Conservation (phyloP, 37 sponge, comb jelly and placozoan genomes). For the Chondrilla cf. caribensis region DNA sequence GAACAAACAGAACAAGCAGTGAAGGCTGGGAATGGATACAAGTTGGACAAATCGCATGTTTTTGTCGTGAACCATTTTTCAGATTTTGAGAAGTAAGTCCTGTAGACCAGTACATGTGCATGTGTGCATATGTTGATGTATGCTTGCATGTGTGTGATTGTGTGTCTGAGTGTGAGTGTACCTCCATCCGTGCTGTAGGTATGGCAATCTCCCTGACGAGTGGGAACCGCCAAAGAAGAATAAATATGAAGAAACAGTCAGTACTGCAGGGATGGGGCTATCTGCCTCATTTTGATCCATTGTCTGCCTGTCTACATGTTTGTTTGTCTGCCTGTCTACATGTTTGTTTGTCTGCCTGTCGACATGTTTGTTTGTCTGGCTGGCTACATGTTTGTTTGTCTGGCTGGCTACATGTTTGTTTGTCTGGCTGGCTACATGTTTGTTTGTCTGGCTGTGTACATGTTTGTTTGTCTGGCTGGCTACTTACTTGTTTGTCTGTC, state of each 20-base stretch:
- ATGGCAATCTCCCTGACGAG: conserved; percentile 44
- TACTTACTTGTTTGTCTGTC: too few species aligned
- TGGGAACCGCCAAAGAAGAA: conserved; percentile 72
- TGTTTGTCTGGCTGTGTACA: too few species aligned
- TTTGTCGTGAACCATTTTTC: conserved; percentile 87
- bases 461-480: too few species aligned
- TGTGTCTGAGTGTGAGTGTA: not conserved
- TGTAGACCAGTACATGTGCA: not conserved
- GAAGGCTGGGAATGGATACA: conserved; percentile 92
- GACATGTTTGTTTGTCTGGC: too few species aligned
- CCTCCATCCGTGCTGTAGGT: conserved; percentile 34
- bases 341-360: too few species aligned
- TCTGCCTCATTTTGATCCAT: too few species aligned
- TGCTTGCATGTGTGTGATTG: conserved; percentile 18
- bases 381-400: too few species aligned
- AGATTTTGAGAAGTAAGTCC: conserved; percentile 89
- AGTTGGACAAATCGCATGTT: conserved; percentile 89
- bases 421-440: too few species aligned
- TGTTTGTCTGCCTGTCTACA: too few species aligned
- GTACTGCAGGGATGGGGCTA: too few species aligned
- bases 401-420: too few species aligned
- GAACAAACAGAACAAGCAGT: conserved; percentile 85
- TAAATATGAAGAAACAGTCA: conserved; percentile 64
- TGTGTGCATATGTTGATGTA: conserved; percentile 4
- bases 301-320: too few species aligned